Evolutionary conservation across 2,797 vertebrate genomes (phyloP).

Genomic region (Dermochelys coriacea): DNA sequence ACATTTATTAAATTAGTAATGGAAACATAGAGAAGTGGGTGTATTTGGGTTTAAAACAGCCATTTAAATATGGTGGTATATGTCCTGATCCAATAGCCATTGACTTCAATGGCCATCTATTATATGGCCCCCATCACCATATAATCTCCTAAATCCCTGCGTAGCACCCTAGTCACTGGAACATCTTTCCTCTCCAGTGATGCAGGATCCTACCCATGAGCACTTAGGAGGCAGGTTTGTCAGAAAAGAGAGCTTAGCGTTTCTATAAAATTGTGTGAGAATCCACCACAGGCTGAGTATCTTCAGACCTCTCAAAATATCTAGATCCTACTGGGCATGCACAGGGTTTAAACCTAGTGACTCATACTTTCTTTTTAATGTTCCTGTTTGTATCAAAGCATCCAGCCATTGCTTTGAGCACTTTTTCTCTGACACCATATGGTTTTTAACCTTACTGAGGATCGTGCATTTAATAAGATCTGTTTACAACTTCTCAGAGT

Average conservation of each 20-base stretch:
- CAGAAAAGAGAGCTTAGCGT: accelerated
- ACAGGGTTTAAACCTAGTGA: not conserved
- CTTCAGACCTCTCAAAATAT: not conserved
- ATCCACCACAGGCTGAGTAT: not conserved
- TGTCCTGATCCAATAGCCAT: not conserved
- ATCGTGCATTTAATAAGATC: not conserved
- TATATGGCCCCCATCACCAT: not conserved
- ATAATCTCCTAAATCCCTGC: not conserved
- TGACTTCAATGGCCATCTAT: not conserved
- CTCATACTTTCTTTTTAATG: not conserved
- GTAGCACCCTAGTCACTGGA: not conserved
- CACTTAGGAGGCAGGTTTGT: not conserved
- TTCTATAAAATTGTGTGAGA: not conserved
- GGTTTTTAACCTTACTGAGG: not conserved
- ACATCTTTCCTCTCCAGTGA: not conserved
- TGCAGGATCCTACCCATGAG: not conserved
- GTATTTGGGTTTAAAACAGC: not conserved
- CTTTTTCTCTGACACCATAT: accelerated
- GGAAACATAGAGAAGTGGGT: not conserved
- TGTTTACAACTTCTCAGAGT: accelerated
- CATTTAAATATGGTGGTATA: not conserved
- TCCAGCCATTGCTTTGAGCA: not conserved
- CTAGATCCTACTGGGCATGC: not conserved
- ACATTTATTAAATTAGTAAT: not conserved
- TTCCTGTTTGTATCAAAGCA: not conserved